phyloP scores from a whole-genome alignment of 2,113 vertebrate species.

The Ranitomeya imitator region DNA sequence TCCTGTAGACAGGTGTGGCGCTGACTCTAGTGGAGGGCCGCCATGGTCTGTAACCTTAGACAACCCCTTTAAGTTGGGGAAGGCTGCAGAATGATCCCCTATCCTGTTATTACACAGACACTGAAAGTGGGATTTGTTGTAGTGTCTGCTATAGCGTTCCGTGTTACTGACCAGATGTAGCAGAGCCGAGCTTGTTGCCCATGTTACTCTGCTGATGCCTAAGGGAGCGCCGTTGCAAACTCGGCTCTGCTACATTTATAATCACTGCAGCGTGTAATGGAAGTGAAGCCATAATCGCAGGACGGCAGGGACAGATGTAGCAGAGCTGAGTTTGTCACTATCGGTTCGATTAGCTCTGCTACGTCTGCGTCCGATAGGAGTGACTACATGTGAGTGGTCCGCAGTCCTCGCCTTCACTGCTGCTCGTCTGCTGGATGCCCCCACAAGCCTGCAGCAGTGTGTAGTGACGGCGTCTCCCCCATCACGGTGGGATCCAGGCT shows the following conservation, averaged over 20 bases:
- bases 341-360: background rate
- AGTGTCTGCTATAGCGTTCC: too few species aligned
- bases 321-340: background rate
- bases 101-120: too few species aligned
- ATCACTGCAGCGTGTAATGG: background rate
- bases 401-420: slow-evolving; percentile 10
- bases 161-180: background rate
- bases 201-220: background rate
- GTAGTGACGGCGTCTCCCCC: background rate
- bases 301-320: background rate
- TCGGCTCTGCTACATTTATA: background rate
- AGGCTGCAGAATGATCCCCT: background rate
- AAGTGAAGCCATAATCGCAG: too few species aligned
- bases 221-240: background rate
- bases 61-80: background rate
- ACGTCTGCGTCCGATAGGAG: background rate
- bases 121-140: too few species aligned
- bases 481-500: background rate
- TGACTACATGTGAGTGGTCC: background rate
- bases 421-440: background rate
- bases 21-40: background rate
- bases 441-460: slow-evolving; percentile 41
- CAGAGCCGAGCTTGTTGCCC: background rate
- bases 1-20: background rate
- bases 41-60: background rate